A percentile compares a stretch with the other conserved stretches of the same genome.
Evolutionary conservation across 2,797 vertebrate genomes (phyloP).

Genomic region (Malurus leucopterus): DNA sequence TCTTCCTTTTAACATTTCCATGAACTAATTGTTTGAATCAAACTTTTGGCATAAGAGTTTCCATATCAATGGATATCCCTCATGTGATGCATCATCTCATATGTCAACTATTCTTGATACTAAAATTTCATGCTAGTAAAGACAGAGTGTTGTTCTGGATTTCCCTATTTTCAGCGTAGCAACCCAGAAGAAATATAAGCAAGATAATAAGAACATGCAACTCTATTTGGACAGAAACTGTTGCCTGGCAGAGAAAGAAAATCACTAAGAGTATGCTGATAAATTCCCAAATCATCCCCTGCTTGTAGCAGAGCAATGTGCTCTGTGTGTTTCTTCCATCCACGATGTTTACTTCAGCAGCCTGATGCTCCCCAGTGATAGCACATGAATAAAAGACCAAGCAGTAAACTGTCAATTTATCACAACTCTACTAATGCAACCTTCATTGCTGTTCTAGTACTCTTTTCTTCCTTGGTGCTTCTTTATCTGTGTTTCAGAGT

Average conservation of each 20-base stretch:
- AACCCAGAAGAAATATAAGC: neutral
- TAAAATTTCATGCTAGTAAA: neutral
- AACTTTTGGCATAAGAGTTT: neutral
- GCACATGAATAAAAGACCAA: conserved; percentile 26
- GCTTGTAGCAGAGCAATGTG: neutral
- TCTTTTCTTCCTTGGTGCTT: neutral
- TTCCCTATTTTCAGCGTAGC: neutral
- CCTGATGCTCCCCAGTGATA: neutral
- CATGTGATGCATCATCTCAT: neutral
- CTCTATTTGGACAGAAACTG: neutral
- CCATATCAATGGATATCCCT: neutral
- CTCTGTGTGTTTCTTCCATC: neutral
- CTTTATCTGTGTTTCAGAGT: conserved; percentile 12
- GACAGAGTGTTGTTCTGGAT: neutral
- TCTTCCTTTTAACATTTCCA: neutral
- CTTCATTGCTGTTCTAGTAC: neutral
- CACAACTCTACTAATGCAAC: conserved; percentile 24
- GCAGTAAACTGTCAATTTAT: conserved; percentile 40
- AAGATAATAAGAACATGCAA: neutral
- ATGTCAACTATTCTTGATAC: neutral
- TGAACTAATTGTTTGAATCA: neutral
- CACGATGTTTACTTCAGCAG: conserved; percentile 15
- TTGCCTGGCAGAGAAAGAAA: neutral
- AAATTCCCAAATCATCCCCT: conserved; percentile 1
- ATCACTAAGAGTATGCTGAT: neutral